Evolutionary conservation across 64 coral and sea anemone species (phyloP), one percentile per base, ranked within the genome.

Genomic region (Cladopsammia gracilis): DNA sequence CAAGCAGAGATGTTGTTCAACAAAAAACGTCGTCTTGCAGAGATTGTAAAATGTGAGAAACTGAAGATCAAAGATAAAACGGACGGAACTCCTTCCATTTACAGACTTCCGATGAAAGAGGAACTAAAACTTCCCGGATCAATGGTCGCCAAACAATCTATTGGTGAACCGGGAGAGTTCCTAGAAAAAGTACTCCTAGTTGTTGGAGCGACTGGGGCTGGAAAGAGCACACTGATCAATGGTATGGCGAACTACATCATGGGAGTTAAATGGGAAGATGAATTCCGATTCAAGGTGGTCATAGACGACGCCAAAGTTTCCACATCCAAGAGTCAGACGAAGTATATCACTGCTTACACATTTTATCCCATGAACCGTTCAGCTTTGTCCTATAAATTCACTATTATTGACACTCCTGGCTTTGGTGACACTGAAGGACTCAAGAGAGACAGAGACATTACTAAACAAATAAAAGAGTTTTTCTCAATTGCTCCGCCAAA

Each of bases 171-270:
- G 43, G 24, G 19, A 1, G 5, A 70, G 66, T 70, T 26, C 24
- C 66, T 7, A 22, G 77, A 80, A 60, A 90, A 70, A 16, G 62
- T 90, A 7, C 23, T 90, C 2, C 77, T 90, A 47, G 47, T 90
- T 11, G 20, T 90, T 0, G 88, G 88, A 10, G 88, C 62, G 19
- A 90, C 75, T 47, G 88, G 75, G 1, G 47, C 76, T 22, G 88
- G 88, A 2, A 90, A 90, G 49, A 79, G 58, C 14, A 90, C 88
- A 14, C 50, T 90, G 58, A 90, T 90, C 24, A 90, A 81, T 44
- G 88, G 75, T 1, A 56, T 90, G 20, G 88, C 70, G 4, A 79
- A 90, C 22, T 58, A 79, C 76, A 70, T 79, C 44, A 67, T 44
- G 62, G 88, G 75, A 0, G 88, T 90, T 3, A 7, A 67, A 25